Evolutionary conservation across 2,797 vertebrate genomes (phyloP), one percentile per base, ranked within the genome.

Genomic region (Dallia pectoralis): DNA sequence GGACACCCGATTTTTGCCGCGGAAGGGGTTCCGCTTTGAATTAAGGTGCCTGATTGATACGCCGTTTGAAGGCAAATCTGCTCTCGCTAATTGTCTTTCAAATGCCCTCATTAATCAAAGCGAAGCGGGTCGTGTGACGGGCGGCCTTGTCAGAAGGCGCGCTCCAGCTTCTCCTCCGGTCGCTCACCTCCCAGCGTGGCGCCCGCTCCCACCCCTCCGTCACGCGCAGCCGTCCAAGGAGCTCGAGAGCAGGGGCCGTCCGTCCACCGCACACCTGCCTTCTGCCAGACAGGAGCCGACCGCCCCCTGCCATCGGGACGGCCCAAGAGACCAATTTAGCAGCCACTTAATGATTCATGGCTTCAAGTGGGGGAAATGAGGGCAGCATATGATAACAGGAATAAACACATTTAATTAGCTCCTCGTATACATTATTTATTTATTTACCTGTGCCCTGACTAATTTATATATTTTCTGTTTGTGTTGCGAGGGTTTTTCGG

Each of bases 331-430:
- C 95, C 95, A 97, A 97, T 97, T 97, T 97, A 96, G 94, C 93
- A 90, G 91, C 93, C 94, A 94, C 94, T 97, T 96, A 97, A 95
- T 95, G 94, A 96, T 97, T 97, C 95, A 96, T 95, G 93, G 94
- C 94, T 95, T 95, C 94, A 95, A 95, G 94, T 93, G 93, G 88
- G 93, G 93, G 90, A 94, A 95, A 95, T 93, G 89, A 94, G 93
- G 92, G 93, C 95, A 95, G 95, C 94, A 93, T 95, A 95, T 89
- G 95, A 96, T 95, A 96, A 95, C 94, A 93, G 94, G 93, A 95
- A 96, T 96, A 96, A 97, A 96, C 96, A 96, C 93, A 93, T 96
- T 96, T 96, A 96, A 96, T 97, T 96, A 96, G 95, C 93, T 94
- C 88, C 91, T 90, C 87, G 82, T 91, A 93, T 92, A 92, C 93